Base-by-base conservation (phyloP, 2,888 invertebrate species). In the Chesias legatella region DNA sequence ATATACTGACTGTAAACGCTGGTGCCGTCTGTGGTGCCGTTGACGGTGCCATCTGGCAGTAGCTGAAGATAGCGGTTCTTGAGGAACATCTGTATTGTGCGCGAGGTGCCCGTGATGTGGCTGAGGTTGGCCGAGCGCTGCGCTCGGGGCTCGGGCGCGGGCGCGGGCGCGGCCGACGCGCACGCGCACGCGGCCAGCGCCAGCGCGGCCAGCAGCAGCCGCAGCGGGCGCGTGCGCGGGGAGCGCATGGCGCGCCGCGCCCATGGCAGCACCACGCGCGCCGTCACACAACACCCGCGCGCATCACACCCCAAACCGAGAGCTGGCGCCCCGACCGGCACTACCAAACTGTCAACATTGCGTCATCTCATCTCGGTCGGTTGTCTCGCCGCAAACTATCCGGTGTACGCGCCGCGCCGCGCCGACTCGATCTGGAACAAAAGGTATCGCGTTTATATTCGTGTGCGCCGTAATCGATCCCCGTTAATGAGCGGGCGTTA, bases 51-150 rank as follows among this genome's bases (percentile, higher is more conserved):
- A 88, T 95, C 94, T 60, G 94, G 94, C 84, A 94, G 86, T 66
- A 95, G 90, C 88, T 95, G 95, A 58, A 95, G 90, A 78, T 94
- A 93, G 63, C 93, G 91, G 89, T 95, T 93, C 89, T 93, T 94
- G 83, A 95, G 92, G 89, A 92, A 94, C 91, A 95, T 91, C 88
- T 94, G 94, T 70, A 95, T 94, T 74, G 94, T 94, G 65, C 94
- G 90, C 55, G 92, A 91, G 47, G 93, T 92, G 76, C 94, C 94
- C 63, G 93, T 93, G 75, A 94, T 92, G 85, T 94, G 94, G 70
- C 94, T 94, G 72, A 94, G 90, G 88, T 94, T 94, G 66, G 94
- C 93, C 70, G 93, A 93, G 73, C 95, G 92, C 83, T 94, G 92
- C 78, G 92, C 92, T 75, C 92, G 91, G 75, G 85, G 77, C 75